Evolutionary conservation across 1,140 invertebrate species (phyloP), one percentile per base, ranked within the genome.

Genomic region (Zaprionus vittiger): DNA sequence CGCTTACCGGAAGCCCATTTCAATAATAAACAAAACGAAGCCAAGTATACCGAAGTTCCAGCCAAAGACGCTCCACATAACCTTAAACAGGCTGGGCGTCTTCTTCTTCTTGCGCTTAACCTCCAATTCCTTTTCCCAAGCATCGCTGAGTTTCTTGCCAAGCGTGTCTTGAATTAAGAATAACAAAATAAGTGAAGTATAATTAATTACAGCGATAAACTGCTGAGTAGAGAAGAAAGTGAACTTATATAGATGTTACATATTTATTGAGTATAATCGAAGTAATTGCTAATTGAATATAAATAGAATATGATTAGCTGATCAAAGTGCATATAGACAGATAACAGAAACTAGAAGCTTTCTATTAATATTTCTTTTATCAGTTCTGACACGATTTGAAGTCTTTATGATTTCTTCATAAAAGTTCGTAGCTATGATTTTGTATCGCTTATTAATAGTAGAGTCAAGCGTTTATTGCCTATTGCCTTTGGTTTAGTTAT

Each of bases 1-100:
- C n/a, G 54, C 86, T 85, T 85, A 92, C 91, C 91, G 91, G 72
- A 92, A 83, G 65, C 91, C 91, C 65, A 92, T 79, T 84, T 92
- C 91, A 55, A 92, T 22, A 60, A 89, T 77, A 56, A 92, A 91
- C 56, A 92, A 73, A 12, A 85, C 76, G 34, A 85, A 65, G 17
- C 91, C 91, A n/a, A 92, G 70, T 14, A 55, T 22, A 12, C 89
- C 83, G 63, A 92, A 87, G 69, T 84, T 82, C 73, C 70, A 89
- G 56, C 91, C 91, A 44, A 92, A 92, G 7, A 92, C 91, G 69
- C 70, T 67, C 67, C 91, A 72, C 37, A 79, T 80, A 41, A 87
- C 91, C 59, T 79, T 81, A 34, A 91, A 62, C 52, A 92, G 66
- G 70, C 85, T 92, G 37, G 91, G 91, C 26, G 77, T 70, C 59